A percentile compares a stretch with the other conserved stretches of the same genome.
phyloP scores from a whole-genome alignment of 1,140 invertebrate genomes.

The Tetragonula clypearis region DNA sequence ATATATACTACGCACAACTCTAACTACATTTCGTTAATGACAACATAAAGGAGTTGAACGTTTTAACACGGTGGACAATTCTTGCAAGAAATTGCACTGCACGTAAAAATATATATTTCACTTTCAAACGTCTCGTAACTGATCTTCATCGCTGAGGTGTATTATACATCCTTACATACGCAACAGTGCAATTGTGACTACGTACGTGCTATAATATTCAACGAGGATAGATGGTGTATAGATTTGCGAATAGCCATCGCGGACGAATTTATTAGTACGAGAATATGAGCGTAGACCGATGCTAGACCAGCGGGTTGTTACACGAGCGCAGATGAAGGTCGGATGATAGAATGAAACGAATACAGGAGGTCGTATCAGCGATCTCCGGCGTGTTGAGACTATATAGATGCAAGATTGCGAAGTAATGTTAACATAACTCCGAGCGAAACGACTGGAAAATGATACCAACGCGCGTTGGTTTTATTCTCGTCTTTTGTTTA shows the following conservation, averaged over 20 bases:
- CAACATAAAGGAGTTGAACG: no score
- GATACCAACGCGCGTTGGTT: background rate
- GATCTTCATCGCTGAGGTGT: no score
- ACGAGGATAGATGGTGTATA: background rate
- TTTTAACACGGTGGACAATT: no score
- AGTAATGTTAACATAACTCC: slow-evolving; percentile 42
- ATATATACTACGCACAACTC: no score
- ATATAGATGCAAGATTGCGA: slow-evolving; percentile 43
- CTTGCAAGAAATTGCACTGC: no score
- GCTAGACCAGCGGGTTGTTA: slow-evolving; percentile 21
- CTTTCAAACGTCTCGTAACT: no score
- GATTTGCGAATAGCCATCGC: background rate
- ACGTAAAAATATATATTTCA: no score
- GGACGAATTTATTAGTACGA: slow-evolving; percentile 22
- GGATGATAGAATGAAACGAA: slow-evolving; percentile 36
- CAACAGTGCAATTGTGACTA: background rate
- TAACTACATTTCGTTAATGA: no score
- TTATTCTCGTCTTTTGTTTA: background rate
- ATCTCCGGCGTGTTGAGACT: slow-evolving; percentile 25
- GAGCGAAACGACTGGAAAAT: slow-evolving; percentile 22
- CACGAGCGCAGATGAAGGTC: slow-evolving; percentile 29
- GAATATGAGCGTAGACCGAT: slow-evolving; percentile 11
- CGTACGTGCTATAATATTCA: background rate
- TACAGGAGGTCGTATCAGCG: slow-evolving; percentile 19
- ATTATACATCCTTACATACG: no score